Evolutionary conservation across 2,113 vertebrate species (phyloP), one percentile per base, ranked within the genome.

Genomic region (Egretta garzetta): DNA sequence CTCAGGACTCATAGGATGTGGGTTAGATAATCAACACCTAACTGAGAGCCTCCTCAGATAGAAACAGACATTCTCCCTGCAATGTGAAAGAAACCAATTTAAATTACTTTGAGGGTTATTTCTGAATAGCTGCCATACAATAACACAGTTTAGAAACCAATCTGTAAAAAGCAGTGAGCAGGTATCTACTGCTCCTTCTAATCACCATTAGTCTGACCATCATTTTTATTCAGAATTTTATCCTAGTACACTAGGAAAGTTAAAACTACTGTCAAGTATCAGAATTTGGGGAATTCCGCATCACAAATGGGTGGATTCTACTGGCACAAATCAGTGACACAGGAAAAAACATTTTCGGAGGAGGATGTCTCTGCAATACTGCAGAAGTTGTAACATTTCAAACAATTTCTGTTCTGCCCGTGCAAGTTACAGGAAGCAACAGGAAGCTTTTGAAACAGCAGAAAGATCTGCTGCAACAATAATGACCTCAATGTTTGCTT

Each of bases 381-480:
- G 66, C 32, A 63, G 43, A 81, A 88, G 43, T 92, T 90, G 2
- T 12, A 94, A 70, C 45, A 58, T 59, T 76, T 96, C 53, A 90
- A 91, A 49, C 49, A 68, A 67, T 72, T 95, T 90, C 74, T 94
- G 47, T 39, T 80, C 72, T 6, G 18, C 23, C 8, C 24, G 24
- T 67, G 41, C 43, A 86, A 84, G 45, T 73, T 93, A 80, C 76
- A 92, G 82, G 91, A 97, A 95, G 73, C n/a, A 86, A 94, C 86
- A 87, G 89, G 89, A 93, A 97, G 59, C 55, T 97, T 95, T 96
- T 39, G 84, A 94, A 97, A 97, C 26, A 71, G 73, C 88, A 77
- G 45, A 88, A 76, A 94, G 80, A 80, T 90, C 80, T 96, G 73
- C 77, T 84, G 90, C 90, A 93, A 95, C 53, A 87, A 71, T 64